Base-by-base conservation (phyloP, 2,113 vertebrate species). In the Rhinoderma darwinii region DNA sequence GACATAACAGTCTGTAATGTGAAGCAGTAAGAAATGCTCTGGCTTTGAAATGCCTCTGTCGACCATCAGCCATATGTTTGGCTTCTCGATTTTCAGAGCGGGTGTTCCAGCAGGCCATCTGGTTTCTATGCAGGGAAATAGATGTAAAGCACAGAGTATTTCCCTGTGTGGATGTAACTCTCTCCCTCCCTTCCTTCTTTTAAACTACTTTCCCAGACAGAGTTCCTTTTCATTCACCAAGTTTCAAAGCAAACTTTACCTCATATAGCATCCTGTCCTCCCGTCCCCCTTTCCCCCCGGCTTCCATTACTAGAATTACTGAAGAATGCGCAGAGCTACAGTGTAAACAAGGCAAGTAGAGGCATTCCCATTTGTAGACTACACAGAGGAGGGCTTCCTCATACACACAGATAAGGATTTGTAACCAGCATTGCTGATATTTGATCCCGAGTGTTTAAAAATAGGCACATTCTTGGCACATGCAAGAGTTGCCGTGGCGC, bases 51-150 rank as follows among this genome's bases (percentile, higher is more conserved):
- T 93, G 92, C 90, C 91, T 93, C 94, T 95, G 93, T 92, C 91
- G 89, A 93, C 94, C 94, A 94, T 95, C 94, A 92, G 92, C 95
- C 95, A 95, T 96, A 96, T 96, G 95, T 94, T 94, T 95, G 93
- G 93, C 93, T 96, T 91, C 14, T 90, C 89, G 2, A 81, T 91
- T 93, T 90, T 94, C 94, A 90, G 91, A 93, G 92, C 89, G 93
- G 95, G 93, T 95, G 93, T 95, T 96, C 94, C 95, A 95, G 95
- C 88, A 68, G 89, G 92, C 93, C 96, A 97, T 97, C 96, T 97
- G 97, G 95, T 96, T 96, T 93, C 95, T 91, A 97, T 98, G 96
- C 94, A 92, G 91, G 93, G 88, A 93, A 92, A 92, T 92, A 93
- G 94, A 93, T 93, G 93, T 92, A 94, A 93, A 92, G 94, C 91